Base-by-base conservation (phyloP, 2,888 invertebrate species). In the Drepana falcataria region DNA sequence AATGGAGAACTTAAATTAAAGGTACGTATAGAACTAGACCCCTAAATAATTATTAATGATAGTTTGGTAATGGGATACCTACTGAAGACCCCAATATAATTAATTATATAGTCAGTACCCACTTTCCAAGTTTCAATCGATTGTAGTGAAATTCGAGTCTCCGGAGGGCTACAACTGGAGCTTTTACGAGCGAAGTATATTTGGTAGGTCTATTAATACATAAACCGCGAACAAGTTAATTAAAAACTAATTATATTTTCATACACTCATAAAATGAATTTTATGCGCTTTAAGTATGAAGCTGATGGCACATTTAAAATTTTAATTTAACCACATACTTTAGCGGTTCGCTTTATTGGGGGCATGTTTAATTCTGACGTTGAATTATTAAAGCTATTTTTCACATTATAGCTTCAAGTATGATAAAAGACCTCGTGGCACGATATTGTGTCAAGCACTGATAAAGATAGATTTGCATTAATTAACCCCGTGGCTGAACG, bases 1-100 rank as follows among this genome's bases (percentile, higher is more conserved):
- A 44, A 59, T 59, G 61, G 63, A 64, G 68, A 62, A 64, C 64
- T 4, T 4, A 62, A 72, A 72, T 21, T 21, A 21, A 21, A 21
- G 21, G 21, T 21, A 21, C 21, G 21, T 21, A 21, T 1, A 21
- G 21, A 21, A 21, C 21, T 21, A 21, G 21, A 21, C 21, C 21
- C 21, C 21, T 1, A 21, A 21, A 21, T 21, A 21, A 21, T 21
- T 21, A 21, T 21, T 21, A 21, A 21, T 21, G 21, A 21, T 21
- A 21, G 21, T 21, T 21, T 21, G 21, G 21, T 21, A 21, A 21
- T 21, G 21, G 21, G 21, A 21, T 21, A 21, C 21, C 21, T 21
- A 21, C 21, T 21, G 21, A 21, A 21, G 9, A 44, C 9, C 37
- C 37, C 37, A 37, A 37, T 37, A 37, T 4, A 5, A 5, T 3